A percentile compares a stretch with the other conserved stretches of the same genome.
These are phyloP conservation scores for Listronotus bonariensis DNA, from an alignment of 1,140 invertebrate species.

Conservation along the genomic window DNA sequence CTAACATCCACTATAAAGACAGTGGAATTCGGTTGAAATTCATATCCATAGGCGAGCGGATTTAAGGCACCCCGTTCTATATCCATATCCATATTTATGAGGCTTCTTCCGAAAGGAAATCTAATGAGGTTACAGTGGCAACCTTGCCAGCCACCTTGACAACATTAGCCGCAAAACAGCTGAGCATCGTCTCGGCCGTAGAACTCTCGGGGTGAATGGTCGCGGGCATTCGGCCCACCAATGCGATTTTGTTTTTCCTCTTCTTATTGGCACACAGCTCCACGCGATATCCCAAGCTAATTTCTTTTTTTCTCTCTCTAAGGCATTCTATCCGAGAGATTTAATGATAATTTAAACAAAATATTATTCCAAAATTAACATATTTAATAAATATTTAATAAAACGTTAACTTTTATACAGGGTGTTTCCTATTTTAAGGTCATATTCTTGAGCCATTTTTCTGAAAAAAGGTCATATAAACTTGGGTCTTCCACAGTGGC, in stretches of 20 bases:
- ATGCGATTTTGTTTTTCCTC: constrained; percentile 5
- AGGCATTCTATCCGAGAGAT: neutral
- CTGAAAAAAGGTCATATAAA: too few species aligned
- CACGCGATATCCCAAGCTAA: neutral
- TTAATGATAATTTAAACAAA: too few species aligned
- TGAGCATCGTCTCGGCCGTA: neutral
- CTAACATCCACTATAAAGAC: too few species aligned
- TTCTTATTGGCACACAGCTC: constrained; percentile 5
- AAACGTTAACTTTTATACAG: too few species aligned
- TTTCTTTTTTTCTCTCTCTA: neutral
- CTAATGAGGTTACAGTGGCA: neutral
- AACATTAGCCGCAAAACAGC: neutral
- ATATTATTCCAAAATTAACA: too few species aligned
- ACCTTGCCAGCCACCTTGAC: constrained; percentile 9
- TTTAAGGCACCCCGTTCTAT: neutral
- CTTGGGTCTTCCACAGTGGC: too few species aligned
- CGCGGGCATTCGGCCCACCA: constrained; percentile 13
- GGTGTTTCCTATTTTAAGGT: too few species aligned
- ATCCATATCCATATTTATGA: neutral
- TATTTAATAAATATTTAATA: too few species aligned
- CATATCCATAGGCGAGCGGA: neutral
- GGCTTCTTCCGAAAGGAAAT: neutral
- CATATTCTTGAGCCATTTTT: too few species aligned
- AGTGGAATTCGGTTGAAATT: too few species aligned
- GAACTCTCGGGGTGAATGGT: constrained; percentile 20